Base-by-base conservation (phyloP, 2,113 vertebrate genomes). In the Campylomormyrus numenius region DNA sequence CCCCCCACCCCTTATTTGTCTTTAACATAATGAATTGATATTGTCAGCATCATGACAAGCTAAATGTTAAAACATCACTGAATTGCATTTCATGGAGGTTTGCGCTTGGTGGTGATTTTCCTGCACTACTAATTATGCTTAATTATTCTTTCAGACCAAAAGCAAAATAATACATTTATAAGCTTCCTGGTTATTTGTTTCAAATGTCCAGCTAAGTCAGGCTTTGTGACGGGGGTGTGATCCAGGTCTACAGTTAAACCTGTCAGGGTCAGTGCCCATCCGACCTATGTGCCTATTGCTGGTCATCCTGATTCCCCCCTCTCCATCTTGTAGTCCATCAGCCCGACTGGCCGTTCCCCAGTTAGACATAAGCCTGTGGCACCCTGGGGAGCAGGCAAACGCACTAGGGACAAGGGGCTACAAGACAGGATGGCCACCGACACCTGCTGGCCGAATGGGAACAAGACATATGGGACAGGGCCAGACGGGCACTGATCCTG, bases 211-310 rank as follows among this genome's bases (percentile, higher is more conserved):
- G 74, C 31, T 77, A 31, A 35, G n/a, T 74, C 27, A 11, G n/a
- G 9, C 66, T 15, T n/a, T 74, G 66, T 74, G 66, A 70, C 8
- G 4, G 62, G 66, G 66, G 31, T 62, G 31, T 45, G 52, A 46
- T 24, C 39, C 35, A 39, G 5, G 1, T 2, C 66, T 39, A 50
- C 74, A 19, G 74, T 77, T 17, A 27, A 48, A 48, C 21, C 45
- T 74, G 66, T 85, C 21, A 95, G 95, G 95, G 95, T 90, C 91
- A 91, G 93, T 93, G 94, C 95, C 95, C 95, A 96, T 96, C 96
- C 94, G 95, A 95, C 21, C 13, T n/a, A 9, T n/a, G 56, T 24
- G 56, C 7, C 56, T 58, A 24, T 58, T 58, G 21, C 56, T 24
- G 56, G 7, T n/a, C 7, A 58, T n/a, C 56, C 21, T 58, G 56